A percentile compares a stretch with the other conserved stretches of the same genome.
These are phyloP conservation scores for Cephus nigrinus DNA, from an alignment of 2,888 invertebrate genomes.

Conservation along the genomic window DNA sequence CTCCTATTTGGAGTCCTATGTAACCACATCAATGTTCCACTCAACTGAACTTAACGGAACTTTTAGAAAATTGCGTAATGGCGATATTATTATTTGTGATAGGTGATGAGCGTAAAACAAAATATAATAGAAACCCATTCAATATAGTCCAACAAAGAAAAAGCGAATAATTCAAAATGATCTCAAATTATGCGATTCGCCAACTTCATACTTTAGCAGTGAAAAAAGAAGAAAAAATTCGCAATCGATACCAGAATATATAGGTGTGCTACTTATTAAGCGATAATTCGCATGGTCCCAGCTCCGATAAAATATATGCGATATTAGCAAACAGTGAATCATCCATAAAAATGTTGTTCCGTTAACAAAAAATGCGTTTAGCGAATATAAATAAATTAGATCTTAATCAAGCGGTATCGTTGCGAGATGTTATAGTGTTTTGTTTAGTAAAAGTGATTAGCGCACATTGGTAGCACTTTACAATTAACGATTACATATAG, in stretches of 20 bases:
- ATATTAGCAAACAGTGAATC: not conserved
- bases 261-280: not conserved
- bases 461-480: slow-evolving; percentile 19
- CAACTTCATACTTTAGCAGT: slow-evolving; percentile 7
- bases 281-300: not conserved
- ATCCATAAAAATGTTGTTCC: too few relatives aligned
- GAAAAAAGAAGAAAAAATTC: not conserved
- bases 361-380: too few relatives aligned
- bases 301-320: not conserved
- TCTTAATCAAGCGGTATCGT: not conserved
- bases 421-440: not conserved
- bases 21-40: slow-evolving; percentile 34
- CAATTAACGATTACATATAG: slow-evolving; percentile 11
- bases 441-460: slow-evolving; percentile 6
- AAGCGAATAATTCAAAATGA: not conserved
- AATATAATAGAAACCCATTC: not conserved
- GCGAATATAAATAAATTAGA: not conserved
- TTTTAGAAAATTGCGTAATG: slow-evolving; percentile 5
- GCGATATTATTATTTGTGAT: not conserved
- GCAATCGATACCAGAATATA: not conserved
- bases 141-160: not conserved
- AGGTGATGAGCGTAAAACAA: too few relatives aligned
- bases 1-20: slow-evolving; percentile 39
- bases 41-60: slow-evolving; percentile 22
- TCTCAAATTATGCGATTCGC: slow-evolving; percentile 3